Conservation (phyloP, 1,140 invertebrate species). For the Dermatophagoides farinae region DNA sequence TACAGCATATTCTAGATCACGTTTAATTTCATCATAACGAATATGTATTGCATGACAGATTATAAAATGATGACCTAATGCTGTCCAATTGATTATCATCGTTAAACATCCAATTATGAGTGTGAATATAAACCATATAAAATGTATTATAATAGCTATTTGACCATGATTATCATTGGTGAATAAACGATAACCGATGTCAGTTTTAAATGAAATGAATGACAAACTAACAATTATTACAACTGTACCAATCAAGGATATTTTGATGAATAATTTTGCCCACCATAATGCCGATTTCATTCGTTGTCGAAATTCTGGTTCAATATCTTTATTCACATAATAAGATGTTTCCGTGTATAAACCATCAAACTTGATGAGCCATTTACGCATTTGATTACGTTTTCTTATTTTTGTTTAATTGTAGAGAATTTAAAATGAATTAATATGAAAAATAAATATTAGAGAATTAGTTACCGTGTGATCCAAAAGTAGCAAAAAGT, state of each 20-base stretch:
- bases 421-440: too few species aligned
- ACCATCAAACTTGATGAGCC: conserved; percentile 2
- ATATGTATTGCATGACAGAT: conserved; percentile 5
- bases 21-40: conserved; percentile 1
- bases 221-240: background rate
- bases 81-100: background rate
- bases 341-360: background rate
- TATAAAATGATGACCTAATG: conserved; percentile 1
- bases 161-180: background rate
- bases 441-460: too few species aligned
- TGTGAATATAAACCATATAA: background rate
- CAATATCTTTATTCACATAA: background rate
- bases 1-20: conserved; percentile 2
- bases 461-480: background rate
- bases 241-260: background rate
- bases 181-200: background rate
- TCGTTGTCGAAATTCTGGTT: background rate
- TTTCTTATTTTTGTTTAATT: background rate
- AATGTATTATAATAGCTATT: background rate
- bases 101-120: background rate
- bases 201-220: background rate
- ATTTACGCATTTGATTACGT: background rate
- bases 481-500: background rate
- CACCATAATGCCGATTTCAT: background rate
- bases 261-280: background rate